A percentile compares a stretch with the other conserved stretches of the same genome.
Conservation (phyloP, 2,113 vertebrate genomes). For the Cyphomyrus discorhynchus region DNA sequence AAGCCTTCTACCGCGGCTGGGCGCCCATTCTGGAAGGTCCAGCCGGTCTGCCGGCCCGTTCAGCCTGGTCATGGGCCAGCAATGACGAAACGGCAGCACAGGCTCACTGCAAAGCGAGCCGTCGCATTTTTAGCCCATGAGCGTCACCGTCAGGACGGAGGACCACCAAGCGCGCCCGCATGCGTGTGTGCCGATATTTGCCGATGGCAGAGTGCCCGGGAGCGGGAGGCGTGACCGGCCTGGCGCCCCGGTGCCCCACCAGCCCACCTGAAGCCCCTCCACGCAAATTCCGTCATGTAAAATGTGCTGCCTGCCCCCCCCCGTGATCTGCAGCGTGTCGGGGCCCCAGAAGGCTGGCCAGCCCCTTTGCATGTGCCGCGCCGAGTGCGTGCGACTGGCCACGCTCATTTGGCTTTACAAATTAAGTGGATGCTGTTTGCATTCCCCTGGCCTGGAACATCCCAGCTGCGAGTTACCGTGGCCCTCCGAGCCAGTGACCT, state of each 20-base stretch:
- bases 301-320: background rate
- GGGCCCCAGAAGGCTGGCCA: background rate
- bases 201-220: background rate
- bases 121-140: background rate
- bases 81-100: background rate
- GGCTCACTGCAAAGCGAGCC: background rate
- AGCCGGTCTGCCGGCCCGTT: background rate
- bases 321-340: background rate
- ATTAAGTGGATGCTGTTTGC: constrained; percentile 38
- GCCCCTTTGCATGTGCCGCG: background rate
- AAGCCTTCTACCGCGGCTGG: background rate
- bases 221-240: background rate
- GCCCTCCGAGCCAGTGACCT: background rate
- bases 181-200: background rate
- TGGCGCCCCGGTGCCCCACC: background rate
- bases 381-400: background rate
- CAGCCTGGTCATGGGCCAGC: background rate
- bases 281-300: constrained; percentile 21
- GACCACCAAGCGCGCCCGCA: background rate
- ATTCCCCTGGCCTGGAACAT: constrained; percentile 25
- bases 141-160: background rate
- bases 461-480: background rate
- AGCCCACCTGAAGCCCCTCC: background rate
- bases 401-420: constrained; percentile 39
- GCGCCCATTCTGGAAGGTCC: background rate